These are phyloP conservation scores for Ridgeia piscesae DNA, from an alignment of 1,140 invertebrate species.

Conservation along the genomic window DNA sequence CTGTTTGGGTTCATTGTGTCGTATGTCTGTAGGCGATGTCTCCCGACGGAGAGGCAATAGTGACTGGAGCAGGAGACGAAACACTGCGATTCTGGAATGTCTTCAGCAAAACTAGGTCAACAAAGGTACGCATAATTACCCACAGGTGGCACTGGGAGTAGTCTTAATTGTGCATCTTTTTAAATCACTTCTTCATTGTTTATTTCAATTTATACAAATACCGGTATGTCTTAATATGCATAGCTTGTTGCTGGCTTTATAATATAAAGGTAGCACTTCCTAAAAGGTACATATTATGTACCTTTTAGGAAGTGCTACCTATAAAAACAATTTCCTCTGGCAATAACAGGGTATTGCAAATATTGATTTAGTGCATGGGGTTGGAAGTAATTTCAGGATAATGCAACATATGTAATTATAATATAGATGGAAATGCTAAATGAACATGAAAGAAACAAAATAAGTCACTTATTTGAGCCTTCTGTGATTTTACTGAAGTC, in stretches of 20 bases:
- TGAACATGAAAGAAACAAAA: too few relatives aligned
- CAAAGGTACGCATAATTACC: slow-evolving; percentile 47
- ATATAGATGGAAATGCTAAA: too few relatives aligned
- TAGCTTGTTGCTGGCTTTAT: too few relatives aligned
- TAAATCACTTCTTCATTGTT: not conserved
- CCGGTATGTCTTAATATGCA: too few relatives aligned
- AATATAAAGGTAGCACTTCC: too few relatives aligned
- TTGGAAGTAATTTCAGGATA: too few relatives aligned
- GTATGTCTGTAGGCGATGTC: slow-evolving; percentile 75
- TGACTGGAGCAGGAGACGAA: slow-evolving; percentile 98
- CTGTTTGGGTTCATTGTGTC: not conserved
- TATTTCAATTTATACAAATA: not conserved
- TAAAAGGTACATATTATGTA: too few relatives aligned
- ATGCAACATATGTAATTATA: too few relatives aligned
- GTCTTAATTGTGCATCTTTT: not conserved
- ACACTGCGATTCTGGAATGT: slow-evolving; percentile 99
- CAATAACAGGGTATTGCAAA: slow-evolving; percentile 63
- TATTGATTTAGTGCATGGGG: slow-evolving; percentile 13
- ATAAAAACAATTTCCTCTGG: not conserved
- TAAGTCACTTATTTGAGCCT: not conserved
- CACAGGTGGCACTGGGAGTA: not conserved
- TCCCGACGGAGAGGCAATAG: slow-evolving; percentile 98
- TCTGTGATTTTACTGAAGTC: slow-evolving; percentile 24
- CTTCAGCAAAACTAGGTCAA: slow-evolving; percentile 92
- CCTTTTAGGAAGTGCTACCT: too few relatives aligned